Conservation (phyloP, 2,888 invertebrate genomes). For the Marasmarcha lunaedactyla region DNA sequence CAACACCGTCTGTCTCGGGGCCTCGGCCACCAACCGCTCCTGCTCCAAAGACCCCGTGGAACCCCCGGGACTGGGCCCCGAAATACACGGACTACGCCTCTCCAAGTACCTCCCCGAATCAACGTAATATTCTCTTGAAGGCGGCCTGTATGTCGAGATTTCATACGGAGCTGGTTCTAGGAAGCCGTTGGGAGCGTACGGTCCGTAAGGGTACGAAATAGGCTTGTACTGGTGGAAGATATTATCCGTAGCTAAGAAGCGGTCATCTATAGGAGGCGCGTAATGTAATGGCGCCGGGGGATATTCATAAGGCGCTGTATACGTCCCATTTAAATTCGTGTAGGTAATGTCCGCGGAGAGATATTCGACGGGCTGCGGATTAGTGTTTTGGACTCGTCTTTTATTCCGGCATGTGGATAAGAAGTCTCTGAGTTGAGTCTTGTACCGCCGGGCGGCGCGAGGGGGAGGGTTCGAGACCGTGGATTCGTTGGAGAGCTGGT, state of each 20-base stretch:
- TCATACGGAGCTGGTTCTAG: constrained; percentile 76
- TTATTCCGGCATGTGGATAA: constrained; percentile 91
- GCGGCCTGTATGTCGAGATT: constrained; percentile 72
- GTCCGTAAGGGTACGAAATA: constrained; percentile 83
- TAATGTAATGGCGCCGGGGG: constrained; percentile 81
- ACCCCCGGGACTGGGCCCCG: constrained; percentile 59
- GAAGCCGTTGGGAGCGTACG: constrained; percentile 86
- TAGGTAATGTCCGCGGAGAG: constrained; percentile 80
- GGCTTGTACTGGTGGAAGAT: constrained; percentile 92
- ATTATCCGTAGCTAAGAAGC: constrained; percentile 86
- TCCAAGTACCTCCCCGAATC: constrained; percentile 72
- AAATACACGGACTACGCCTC: constrained; percentile 73
- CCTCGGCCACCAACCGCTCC: constrained; percentile 63
- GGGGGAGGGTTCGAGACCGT: constrained; percentile 80
- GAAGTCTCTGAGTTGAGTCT: constrained; percentile 93
- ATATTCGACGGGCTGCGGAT: constrained; percentile 77
- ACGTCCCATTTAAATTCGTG: constrained; percentile 82
- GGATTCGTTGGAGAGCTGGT: constrained; percentile 76
- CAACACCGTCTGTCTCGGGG: constrained; percentile 88
- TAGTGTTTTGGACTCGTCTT: constrained; percentile 71
- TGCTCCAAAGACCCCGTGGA: constrained; percentile 55
- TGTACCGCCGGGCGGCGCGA: constrained; percentile 89
- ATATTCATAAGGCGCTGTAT: constrained; percentile 81
- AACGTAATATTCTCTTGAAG: constrained; percentile 70
- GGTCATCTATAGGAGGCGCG: constrained; percentile 71